A percentile compares a stretch with the other conserved stretches of the same genome.
These are phyloP conservation scores for Micrastur ruficollis DNA, from an alignment of 2,797 vertebrate species.

Conservation along the genomic window DNA sequence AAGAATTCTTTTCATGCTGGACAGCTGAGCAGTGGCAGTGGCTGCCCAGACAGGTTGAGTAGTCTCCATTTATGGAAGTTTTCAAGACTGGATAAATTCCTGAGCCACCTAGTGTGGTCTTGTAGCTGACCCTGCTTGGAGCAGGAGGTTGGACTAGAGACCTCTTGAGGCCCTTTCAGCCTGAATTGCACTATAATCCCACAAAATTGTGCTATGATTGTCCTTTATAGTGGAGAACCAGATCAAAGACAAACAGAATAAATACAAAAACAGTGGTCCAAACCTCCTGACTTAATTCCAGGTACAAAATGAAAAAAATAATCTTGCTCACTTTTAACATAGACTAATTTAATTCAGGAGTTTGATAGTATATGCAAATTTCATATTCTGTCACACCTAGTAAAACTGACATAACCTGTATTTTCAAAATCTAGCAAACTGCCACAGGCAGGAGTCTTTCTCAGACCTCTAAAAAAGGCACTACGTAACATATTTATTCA, in stretches of 20 bases:
- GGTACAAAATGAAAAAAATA: background rate
- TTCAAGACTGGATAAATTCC: background rate
- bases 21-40: background rate
- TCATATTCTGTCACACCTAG: background rate
- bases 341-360: background rate
- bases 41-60: background rate
- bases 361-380: background rate
- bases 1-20: background rate
- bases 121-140: background rate
- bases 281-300: background rate
- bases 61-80: background rate
- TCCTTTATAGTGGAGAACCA: background rate
- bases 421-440: background rate
- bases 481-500: background rate
- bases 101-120: background rate
- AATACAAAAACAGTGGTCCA: background rate
- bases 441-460: background rate
- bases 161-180: background rate
- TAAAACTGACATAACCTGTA: background rate
- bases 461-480: background rate
- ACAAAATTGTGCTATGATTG: background rate
- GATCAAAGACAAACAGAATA: background rate
- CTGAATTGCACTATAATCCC: background rate
- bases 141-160: background rate
- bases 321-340: background rate